Evolutionary conservation across 2,888 invertebrate genomes (phyloP), one percentile per base, ranked within the genome.

Genomic region (Ypsolopha scabrella): DNA sequence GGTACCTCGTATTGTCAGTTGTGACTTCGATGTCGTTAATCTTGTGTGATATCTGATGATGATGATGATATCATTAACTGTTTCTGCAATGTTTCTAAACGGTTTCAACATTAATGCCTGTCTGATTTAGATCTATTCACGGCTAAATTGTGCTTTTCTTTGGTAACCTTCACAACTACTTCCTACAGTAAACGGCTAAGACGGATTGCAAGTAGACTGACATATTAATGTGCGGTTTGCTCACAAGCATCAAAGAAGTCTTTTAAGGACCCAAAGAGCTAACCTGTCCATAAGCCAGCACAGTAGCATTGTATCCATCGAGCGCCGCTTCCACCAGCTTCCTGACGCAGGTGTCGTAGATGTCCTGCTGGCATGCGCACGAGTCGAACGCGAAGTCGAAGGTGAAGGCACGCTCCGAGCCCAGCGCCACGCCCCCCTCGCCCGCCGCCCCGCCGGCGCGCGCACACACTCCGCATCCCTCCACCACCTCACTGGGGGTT

Each of bases 301-400:
- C 95, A 9, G 99, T 99, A 11, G 98, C 99, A 87, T 99, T 99
- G 86, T 97, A 98, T 53, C 99, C 99, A 66, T 97, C 94, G 53
- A 99, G 90, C 7, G 97, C 94, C 36, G 97, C 95, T 60, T 96
- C 95, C 59, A 99, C 94, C 53, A 99, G 90, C 51, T 91, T 90
- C 52, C 92, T 90, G 50, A 97, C 96, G 68, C 96, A 95, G 9
- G 90, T 90, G 46, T 92, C 90, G 75, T 98, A 99, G 34, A 99
- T 91, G 50, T 87, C 79, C 58, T 78, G 90, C 80, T 98, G 99
- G 51, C 80, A 78, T 44, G 92, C 88, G 52, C 86, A 87, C 51
- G 92, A 93, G 75, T 98, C 97, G 80, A 96, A 99, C 46, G 99
- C 98, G 77, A 93, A 93, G 85, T 99, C 97, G 82, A 96, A 99